phyloP scores from a whole-genome alignment of 2,888 invertebrate genomes.

The Eueremaeus valkanovi region DNA sequence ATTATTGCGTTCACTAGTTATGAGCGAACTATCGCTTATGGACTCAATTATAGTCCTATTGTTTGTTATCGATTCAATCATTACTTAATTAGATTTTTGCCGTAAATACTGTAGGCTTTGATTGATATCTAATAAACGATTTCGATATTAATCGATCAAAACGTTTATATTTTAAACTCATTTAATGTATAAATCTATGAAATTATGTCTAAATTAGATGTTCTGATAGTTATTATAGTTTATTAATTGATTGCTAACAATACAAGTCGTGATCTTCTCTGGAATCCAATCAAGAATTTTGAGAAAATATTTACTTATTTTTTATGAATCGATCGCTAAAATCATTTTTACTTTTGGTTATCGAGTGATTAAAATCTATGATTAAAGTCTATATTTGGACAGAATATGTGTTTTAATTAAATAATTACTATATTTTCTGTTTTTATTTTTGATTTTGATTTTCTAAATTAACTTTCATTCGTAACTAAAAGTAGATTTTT shows the following conservation, averaged over 20 bases:
- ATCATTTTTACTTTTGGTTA: not conserved
- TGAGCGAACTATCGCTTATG: not conserved
- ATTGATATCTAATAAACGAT: not conserved
- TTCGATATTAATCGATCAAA: slow-evolving; percentile 1
- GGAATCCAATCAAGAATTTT: not conserved
- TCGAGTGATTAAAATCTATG: too few relatives aligned
- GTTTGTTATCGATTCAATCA: not conserved
- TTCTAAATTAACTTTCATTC: too few relatives aligned
- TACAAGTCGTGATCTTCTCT: not conserved
- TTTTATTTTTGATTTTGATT: too few relatives aligned
- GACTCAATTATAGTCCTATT: not conserved
- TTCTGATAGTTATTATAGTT: not conserved
- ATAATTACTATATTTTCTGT: too few relatives aligned
- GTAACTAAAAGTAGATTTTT: too few relatives aligned
- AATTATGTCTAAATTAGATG: too few relatives aligned
- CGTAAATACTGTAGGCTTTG: not conserved
- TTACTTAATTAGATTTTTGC: not conserved
- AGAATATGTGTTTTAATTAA: too few relatives aligned
- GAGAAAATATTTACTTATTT: not conserved
- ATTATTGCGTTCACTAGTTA: too few relatives aligned
- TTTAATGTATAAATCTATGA: too few relatives aligned
- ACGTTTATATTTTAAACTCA: too few relatives aligned
- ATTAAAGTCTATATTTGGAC: too few relatives aligned
- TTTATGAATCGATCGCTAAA: not conserved
- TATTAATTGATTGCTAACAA: slow-evolving; percentile 3